Percentiles rank a stretch among this genome's conserved stretches.
Conservation (phyloP, 2,113 vertebrate genomes). For the Agapornis roseicollis region DNA sequence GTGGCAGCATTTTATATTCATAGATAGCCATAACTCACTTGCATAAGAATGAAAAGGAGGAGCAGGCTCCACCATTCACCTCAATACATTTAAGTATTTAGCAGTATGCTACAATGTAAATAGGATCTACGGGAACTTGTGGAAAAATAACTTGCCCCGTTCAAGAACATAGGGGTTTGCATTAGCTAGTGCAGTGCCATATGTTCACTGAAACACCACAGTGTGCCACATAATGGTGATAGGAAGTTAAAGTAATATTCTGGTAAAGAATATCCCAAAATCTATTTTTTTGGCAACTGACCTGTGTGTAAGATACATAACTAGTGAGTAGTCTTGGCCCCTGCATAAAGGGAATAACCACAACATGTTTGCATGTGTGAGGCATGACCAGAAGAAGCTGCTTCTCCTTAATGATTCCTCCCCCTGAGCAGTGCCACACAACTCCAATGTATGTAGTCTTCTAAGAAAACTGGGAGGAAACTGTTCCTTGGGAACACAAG, state of each 20-base stretch:
- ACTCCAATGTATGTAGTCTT: neutral
- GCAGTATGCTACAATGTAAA: neutral
- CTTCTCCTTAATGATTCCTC: neutral
- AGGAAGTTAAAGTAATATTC: slow-evolving; percentile 69
- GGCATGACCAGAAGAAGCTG: neutral
- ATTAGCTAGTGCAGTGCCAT: slow-evolving; percentile 65
- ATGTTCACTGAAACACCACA: slow-evolving; percentile 70
- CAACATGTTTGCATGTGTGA: slow-evolving; percentile 47
- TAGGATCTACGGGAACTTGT: neutral
- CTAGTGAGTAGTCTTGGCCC: slow-evolving; percentile 66
- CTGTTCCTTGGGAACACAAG: slow-evolving; percentile 5
- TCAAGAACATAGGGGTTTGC: slow-evolving; percentile 58
- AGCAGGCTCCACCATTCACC: neutral
- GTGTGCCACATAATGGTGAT: slow-evolving; percentile 61
- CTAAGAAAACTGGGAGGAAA: neutral
- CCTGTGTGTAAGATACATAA: slow-evolving; percentile 64
- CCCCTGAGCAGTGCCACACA: neutral
- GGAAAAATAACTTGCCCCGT: slow-evolving; percentile 34
- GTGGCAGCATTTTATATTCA: neutral
- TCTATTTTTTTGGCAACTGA: slow-evolving; percentile 60
- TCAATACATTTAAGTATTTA: neutral
- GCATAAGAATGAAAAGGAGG: neutral
- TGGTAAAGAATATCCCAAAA: slow-evolving; percentile 70
- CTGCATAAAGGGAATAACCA: slow-evolving; percentile 55
- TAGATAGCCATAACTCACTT: neutral